Conservation (phyloP, 1,140 invertebrate genomes). For the Caenorhabditis brenneri region DNA sequence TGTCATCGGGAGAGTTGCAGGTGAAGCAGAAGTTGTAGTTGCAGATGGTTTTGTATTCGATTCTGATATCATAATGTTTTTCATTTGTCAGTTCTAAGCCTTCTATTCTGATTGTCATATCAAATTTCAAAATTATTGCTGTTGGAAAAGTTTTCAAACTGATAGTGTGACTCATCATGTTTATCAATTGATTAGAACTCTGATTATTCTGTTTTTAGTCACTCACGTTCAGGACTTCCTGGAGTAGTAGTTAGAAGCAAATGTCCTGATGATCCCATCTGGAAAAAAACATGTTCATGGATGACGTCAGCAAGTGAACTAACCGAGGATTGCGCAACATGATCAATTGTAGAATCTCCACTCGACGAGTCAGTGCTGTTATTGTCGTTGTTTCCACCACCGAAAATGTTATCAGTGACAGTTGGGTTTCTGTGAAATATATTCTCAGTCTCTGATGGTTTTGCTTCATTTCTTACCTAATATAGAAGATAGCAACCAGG, state of each 20-base stretch:
- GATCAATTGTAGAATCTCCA: not conserved
- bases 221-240: not conserved
- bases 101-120: not conserved
- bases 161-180: not conserved
- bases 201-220: not conserved
- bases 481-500: constrained; percentile 30
- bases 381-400: not conserved
- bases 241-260: not conserved
- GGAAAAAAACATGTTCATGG: not conserved
- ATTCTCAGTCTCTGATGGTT: not conserved
- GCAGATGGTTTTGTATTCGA: not conserved
- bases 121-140: not conserved
- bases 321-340: not conserved
- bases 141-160: not conserved
- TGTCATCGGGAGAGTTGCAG: not conserved
- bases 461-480: not conserved
- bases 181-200: not conserved
- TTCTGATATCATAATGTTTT: not conserved
- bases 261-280: not conserved
- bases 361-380: not conserved
- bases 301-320: not conserved
- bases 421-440: constrained; percentile 4
- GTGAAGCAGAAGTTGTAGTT: not conserved
- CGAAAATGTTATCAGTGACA: constrained; percentile 18
- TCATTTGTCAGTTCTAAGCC: not conserved